Evolutionary conservation across 2,113 vertebrate species (phyloP), one percentile per base, ranked within the genome.

Genomic region (Periophthalmodon schlosseri): DNA sequence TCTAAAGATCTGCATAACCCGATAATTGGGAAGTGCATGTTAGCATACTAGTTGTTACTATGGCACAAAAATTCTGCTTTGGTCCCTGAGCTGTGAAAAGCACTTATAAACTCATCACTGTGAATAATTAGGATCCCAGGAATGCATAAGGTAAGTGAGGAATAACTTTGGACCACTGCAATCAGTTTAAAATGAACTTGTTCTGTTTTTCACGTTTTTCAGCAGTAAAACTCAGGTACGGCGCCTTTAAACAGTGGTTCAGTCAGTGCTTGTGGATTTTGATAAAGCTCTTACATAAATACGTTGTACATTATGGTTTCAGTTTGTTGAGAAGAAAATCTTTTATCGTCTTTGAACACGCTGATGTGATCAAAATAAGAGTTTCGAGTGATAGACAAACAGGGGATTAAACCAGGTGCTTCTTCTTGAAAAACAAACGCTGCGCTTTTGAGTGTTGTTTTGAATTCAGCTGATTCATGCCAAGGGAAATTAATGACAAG

Each of bases 391-490:
- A 56, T 56, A 56, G 52, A 56, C 52, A 86, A 68, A 63, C 68
- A 21, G 63, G 57, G 57, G 86, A 89, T 87, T 23, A 82, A 90
- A 88, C 86, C 75, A 82, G 76, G 79, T 78, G 76, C 73, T 81
- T 76, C 56, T 75, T 2, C 77, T 85, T 80, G 85, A 89, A 75
- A 76, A 75, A 76, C 68, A 21, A 54, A 76, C 54, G 58, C 56
- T 14, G 52, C 34, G 71, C 44, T 65, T 76, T 21, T 83, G 78
- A 74, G 79, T 58, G 84, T 33, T 80, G 77, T 82, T 83, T 77
- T 87, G 80, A 88, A 90, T 81, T 70, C 77, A 84, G 85, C 82
- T 78, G 63, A 39, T 18, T 52, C 60, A 81, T 75, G 13, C 80
- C 71, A 56, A 44, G 24, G 50, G 72, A 76, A n/a, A 77, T 72